Evolutionary conservation across 1,140 invertebrate genomes (phyloP).

Genomic region (Odontomachus brunneus): DNA sequence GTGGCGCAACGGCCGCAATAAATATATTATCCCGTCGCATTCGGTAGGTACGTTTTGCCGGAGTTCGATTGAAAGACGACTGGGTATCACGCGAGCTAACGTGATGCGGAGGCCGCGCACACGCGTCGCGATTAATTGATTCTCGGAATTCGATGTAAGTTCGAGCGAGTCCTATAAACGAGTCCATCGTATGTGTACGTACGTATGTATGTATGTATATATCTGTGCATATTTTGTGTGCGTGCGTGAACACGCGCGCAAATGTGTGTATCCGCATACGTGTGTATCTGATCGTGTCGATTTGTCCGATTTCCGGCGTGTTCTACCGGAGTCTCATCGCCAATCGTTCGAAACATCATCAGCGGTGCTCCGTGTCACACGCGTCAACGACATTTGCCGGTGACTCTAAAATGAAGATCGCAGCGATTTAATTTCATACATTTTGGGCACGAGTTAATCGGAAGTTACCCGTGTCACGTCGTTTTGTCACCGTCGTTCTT

Average conservation of each 20-base stretch:
- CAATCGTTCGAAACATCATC: constrained; percentile 15
- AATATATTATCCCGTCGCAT: constrained; percentile 70
- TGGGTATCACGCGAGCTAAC: constrained; percentile 74
- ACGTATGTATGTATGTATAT: neutral
- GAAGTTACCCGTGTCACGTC: neutral
- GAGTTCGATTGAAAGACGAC: constrained; percentile 74
- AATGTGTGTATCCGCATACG: no score
- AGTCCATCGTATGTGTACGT: constrained; percentile 20
- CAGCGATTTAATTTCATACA: neutral
- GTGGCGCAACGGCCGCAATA: constrained; percentile 17
- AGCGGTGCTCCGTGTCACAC: neutral
- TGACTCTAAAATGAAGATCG: neutral
- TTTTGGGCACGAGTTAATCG: neutral
- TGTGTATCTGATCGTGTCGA: neutral
- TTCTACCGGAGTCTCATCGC: constrained; percentile 10
- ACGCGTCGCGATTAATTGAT: constrained; percentile 72
- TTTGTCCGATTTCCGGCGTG: constrained; percentile 12
- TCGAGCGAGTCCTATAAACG: constrained; percentile 53
- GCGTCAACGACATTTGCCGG: neutral
- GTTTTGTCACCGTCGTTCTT: neutral
- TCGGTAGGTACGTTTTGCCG: constrained; percentile 72
- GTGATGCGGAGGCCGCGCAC: constrained; percentile 65
- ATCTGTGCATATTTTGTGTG: no score
- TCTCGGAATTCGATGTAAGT: constrained; percentile 62
- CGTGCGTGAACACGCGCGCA: no score